A percentile compares a stretch with the other conserved stretches of the same genome.
Evolutionary conservation across 2,888 invertebrate species (phyloP).

Genomic region (Adineta ricciae): DNA sequence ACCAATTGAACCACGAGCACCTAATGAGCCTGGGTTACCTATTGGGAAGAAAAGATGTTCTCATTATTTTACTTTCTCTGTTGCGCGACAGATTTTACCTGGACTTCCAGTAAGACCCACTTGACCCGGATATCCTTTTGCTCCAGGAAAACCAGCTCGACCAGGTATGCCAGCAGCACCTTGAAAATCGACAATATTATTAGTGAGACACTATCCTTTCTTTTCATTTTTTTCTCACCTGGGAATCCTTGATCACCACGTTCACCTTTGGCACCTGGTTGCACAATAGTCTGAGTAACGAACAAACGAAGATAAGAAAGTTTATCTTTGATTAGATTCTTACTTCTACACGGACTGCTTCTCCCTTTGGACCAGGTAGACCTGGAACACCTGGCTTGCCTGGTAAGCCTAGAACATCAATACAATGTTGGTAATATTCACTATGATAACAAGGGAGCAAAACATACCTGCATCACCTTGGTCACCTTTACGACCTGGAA

Average conservation of each 20-base stretch:
- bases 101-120: slow-evolving; percentile 35
- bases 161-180: slow-evolving; percentile 27
- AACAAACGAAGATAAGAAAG: slow-evolving; percentile 24
- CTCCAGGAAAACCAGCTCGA: slow-evolving; percentile 35
- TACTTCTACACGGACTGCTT: slow-evolving; percentile 34
- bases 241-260: background rate
- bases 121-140: slow-evolving; percentile 39
- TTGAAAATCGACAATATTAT: background rate
- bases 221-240: slow-evolving; percentile 60
- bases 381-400: slow-evolving; percentile 35
- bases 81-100: slow-evolving; percentile 32
- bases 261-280: background rate
- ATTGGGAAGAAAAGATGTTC: background rate
- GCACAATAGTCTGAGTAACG: background rate
- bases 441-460: background rate
- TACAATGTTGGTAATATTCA: background rate
- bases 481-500: slow-evolving; percentile 34
- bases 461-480: slow-evolving; percentile 28
- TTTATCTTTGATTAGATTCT: background rate
- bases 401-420: background rate
- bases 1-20: slow-evolving; percentile 28
- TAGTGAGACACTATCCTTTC: slow-evolving; percentile 51
- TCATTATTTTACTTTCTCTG: background rate
- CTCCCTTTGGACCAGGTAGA: slow-evolving; percentile 28
- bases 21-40: slow-evolving; percentile 26